Evolutionary conservation across 2,113 vertebrate genomes (phyloP).

Genomic region (Sander vitreus): DNA sequence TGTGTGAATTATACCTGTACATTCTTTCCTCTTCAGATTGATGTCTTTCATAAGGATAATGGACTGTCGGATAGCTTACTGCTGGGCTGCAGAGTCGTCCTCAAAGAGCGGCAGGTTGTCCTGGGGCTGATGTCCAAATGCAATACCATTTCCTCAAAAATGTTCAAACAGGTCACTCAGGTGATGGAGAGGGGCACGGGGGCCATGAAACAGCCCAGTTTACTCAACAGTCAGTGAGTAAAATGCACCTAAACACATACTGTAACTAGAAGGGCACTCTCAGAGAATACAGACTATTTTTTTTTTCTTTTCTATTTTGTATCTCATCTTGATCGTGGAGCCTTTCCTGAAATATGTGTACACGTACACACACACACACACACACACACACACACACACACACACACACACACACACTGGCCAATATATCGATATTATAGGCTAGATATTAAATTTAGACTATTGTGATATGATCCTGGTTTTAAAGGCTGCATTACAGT

Average conservation of each 20-base stretch:
- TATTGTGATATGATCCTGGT: too few relatives aligned
- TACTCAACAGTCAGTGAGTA: constrained; percentile 90
- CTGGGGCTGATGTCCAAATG: constrained; percentile 94
- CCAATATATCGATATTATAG: too few relatives aligned
- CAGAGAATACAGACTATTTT: neutral
- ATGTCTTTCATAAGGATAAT: constrained; percentile 81
- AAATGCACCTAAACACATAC: neutral
- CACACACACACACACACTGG: too few relatives aligned
- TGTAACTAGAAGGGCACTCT: neutral
- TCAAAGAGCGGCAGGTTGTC: constrained; percentile 93
- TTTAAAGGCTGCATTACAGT: too few relatives aligned
- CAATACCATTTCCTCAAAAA: constrained; percentile 91
- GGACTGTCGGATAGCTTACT: constrained; percentile 90
- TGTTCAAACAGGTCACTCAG: constrained; percentile 89
- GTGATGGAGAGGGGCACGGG: constrained; percentile 86
- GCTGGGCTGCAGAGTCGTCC: constrained; percentile 89
- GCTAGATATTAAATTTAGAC: too few relatives aligned
- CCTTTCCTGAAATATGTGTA: too few relatives aligned
- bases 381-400: too few relatives aligned
- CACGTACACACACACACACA: too few relatives aligned
- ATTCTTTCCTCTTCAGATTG: constrained; percentile 54
- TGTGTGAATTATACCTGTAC: neutral
- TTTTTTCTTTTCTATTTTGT: too few relatives aligned
- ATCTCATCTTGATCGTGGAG: too few relatives aligned
- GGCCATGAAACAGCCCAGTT: constrained; percentile 86